phyloP scores from a whole-genome alignment of 1,140 invertebrate genomes.

The Caenorhabditis briggsae region DNA sequence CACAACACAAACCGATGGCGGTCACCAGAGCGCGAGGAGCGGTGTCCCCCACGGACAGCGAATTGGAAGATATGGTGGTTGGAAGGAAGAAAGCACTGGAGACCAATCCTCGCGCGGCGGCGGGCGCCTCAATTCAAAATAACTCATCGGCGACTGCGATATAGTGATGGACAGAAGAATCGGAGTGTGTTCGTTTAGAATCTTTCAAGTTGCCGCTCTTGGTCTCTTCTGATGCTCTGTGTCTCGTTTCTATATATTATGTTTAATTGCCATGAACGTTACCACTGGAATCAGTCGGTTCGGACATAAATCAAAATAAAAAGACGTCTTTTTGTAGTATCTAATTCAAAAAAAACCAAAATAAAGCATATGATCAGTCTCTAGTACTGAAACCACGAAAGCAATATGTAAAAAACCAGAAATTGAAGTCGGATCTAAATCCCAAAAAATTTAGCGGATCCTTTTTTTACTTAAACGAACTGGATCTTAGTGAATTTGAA shows the following conservation, averaged over 20 bases:
- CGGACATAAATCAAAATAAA: no score
- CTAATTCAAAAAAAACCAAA: no score
- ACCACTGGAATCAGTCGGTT: no score
- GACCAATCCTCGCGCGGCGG: neutral
- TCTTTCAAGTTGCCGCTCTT: conserved; percentile 11
- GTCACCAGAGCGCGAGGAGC: conserved; percentile 48
- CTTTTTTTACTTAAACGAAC: no score
- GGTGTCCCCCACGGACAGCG: conserved; percentile 22
- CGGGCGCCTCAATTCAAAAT: conserved; percentile 36
- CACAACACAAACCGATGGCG: conserved; percentile 29
- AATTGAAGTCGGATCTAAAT: no score
- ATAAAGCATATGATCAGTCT: no score
- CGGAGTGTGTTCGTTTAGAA: neutral
- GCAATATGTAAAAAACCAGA: no score
- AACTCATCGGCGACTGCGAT: conserved; percentile 32
- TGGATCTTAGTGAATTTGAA: neutral
- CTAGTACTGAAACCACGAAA: no score
- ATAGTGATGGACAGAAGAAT: neutral
- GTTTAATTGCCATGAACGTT: neutral
- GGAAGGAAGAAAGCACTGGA: conserved; percentile 17
- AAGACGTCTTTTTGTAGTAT: no score
- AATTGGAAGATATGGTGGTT: conserved; percentile 25
- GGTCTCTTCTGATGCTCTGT: no score
- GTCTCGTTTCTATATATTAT: no score
- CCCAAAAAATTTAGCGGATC: no score